Base-by-base conservation (phyloP, 1,140 invertebrate genomes). In the Halesus radiatus region DNA sequence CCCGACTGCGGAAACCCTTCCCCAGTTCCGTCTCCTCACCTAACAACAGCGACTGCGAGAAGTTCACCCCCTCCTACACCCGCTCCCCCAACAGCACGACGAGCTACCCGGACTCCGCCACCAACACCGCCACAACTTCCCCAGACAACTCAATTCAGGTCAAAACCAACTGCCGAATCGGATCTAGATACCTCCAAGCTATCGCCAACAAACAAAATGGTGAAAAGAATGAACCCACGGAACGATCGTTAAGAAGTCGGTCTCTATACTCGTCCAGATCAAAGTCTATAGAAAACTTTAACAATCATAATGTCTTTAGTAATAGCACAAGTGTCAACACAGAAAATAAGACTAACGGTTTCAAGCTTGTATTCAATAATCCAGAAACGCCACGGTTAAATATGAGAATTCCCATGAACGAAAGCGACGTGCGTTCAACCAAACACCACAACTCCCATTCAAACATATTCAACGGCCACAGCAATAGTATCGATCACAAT, bases 401-500 rank as follows among this genome's bases (percentile, higher is more conserved):
- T 54, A 15, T 26, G 6, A 84, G 82, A 20, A 86, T 87, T 72
- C 84, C 85, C 0, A 75, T 84, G 8, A 72, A 86, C 26, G 73
- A 84, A 5, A 86, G 85, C 70, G 78, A 86, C 6, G 76, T 85
- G 1, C 85, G 88, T 15, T 85, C 86, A 32, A 86, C 88, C 74
- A 89, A 88, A 85, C 88, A 89, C 68, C 88, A 90, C 81, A 90
- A 87, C 3, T 89, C 89, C 0, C 88, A 88, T 76, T 87, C 87
- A 0, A 88, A 89, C 78, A 77, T 90, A 32, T 89, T 88, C 62
- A 88, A 88, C 66, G 88, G 87, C 3, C 83, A 85, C 45, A 87
- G 87, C 53, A 87, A 87, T 32, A 72, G 72, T 13, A 60, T 22
- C 16, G 23, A 68, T 15, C 16, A 75, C 45, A 88, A 87, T 56